phyloP scores from a whole-genome alignment of 2,888 invertebrate species.

The Mesorhabditis spiculigera region DNA sequence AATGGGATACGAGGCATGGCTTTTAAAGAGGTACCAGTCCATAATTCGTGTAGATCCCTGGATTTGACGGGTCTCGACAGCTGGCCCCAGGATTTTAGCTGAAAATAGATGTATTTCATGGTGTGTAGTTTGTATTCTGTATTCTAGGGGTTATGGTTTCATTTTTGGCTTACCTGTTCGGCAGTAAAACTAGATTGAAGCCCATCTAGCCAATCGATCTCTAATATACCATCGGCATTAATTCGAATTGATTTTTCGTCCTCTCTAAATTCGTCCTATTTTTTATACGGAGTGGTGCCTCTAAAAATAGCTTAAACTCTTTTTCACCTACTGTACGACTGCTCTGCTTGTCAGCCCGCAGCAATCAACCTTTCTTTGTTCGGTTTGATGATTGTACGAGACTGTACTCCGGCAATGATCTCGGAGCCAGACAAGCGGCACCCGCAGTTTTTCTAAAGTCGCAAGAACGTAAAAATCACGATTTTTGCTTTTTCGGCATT shows the following conservation, averaged over 20 bases:
- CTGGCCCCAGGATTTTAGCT: no score
- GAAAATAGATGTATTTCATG: no score
- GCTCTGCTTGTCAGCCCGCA: background rate
- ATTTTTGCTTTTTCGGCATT: no score
- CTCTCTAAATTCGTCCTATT: no score
- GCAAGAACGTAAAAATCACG: slow-evolving; percentile 5
- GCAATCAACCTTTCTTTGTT: slow-evolving; percentile 34
- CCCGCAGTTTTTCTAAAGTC: slow-evolving; percentile 17
- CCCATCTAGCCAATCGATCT: background rate
- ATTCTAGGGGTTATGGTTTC: no score
- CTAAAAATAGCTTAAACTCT: slow-evolving; percentile 4
- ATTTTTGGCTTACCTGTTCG: background rate
- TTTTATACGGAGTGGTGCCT: no score
- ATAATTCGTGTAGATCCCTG: background rate
- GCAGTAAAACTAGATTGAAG: background rate
- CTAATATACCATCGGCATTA: background rate
- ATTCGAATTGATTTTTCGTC: background rate
- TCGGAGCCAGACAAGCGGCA: slow-evolving; percentile 52
- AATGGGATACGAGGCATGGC: background rate
- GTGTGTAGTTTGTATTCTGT: no score
- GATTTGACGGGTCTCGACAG: no score
- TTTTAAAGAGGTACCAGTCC: background rate
- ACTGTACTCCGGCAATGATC: slow-evolving; percentile 45
- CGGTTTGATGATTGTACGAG: slow-evolving; percentile 42
- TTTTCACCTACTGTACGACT: background rate